phyloP scores from a whole-genome alignment of 2,113 vertebrate species.

The Salvator merianae region DNA sequence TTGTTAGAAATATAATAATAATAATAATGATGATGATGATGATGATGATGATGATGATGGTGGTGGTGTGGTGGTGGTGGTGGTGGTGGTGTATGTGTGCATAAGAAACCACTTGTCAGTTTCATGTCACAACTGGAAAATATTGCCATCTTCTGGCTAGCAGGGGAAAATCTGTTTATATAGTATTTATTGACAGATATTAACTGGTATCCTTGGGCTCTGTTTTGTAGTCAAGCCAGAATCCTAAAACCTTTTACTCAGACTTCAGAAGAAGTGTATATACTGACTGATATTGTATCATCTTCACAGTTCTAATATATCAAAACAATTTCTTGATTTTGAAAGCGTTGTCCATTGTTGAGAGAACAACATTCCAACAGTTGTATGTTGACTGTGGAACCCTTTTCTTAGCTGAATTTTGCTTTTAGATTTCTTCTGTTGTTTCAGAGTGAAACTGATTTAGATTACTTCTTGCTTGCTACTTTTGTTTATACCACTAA shows the following conservation, averaged over 20 bases:
- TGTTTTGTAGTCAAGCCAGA: not conserved
- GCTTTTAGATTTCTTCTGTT: not conserved
- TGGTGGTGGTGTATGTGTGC: no score
- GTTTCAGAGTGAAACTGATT: not conserved
- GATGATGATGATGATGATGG: no score
- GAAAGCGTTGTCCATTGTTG: not conserved
- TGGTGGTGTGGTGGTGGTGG: no score
- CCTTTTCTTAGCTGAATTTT: no score
- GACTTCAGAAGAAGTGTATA: not conserved
- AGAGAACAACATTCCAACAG: not conserved
- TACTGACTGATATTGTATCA: not conserved
- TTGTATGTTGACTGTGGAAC: not conserved
- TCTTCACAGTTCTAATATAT: not conserved
- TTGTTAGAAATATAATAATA: no score
- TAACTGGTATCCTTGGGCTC: not conserved
- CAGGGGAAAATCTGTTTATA: not conserved
- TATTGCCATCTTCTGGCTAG: constrained; percentile 19
- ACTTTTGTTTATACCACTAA: not conserved
- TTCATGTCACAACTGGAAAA: not conserved
- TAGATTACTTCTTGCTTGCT: not conserved
- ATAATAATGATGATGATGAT: no score
- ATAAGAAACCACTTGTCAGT: not conserved
- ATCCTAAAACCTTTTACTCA: not conserved
- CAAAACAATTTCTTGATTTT: not conserved
- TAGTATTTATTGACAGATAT: not conserved